Evolutionary conservation across 2,797 vertebrate genomes (phyloP).

Genomic region (Salmo trutta): DNA sequence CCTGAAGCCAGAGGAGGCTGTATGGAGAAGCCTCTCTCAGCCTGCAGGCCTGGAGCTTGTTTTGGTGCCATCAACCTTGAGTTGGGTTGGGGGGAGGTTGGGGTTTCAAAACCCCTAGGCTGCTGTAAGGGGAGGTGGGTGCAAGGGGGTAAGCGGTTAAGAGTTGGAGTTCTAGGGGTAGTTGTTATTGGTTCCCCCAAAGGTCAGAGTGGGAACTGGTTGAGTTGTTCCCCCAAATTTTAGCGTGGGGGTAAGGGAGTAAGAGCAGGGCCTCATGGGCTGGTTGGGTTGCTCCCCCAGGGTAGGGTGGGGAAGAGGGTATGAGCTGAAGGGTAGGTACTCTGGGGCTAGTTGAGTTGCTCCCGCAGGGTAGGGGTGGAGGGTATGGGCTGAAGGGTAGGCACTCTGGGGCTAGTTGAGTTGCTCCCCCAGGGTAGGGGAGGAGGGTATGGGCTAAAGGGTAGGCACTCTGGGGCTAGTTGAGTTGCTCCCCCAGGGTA

Average conservation of each 20-base stretch:
- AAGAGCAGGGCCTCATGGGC: too few species aligned
- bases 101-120: background rate
- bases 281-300: background rate
- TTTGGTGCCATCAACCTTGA: slow-evolving; percentile 48
- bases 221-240: background rate
- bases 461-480: background rate
- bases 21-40: slow-evolving; percentile 31
- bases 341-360: background rate
- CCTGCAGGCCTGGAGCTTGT: slow-evolving; percentile 21
- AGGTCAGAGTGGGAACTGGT: background rate
- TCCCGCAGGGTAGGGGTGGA: slow-evolving; percentile 15
- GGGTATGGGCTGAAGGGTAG: slow-evolving; percentile 1
- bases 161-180: slow-evolving; percentile 12
- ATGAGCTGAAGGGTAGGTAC: background rate
- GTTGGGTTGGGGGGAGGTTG: background rate
- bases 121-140: background rate
- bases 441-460: background rate
- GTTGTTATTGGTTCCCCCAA: slow-evolving; percentile 11
- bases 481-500: slow-evolving; percentile 3
- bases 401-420: too few species aligned
- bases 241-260: too few species aligned
- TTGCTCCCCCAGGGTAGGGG: too few species aligned
- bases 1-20: slow-evolving; percentile 40
- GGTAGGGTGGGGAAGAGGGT: background rate
- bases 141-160: slow-evolving; percentile 1